Base-by-base conservation (phyloP, 2,888 invertebrate genomes). In the Pogonocherus hispidulus region DNA sequence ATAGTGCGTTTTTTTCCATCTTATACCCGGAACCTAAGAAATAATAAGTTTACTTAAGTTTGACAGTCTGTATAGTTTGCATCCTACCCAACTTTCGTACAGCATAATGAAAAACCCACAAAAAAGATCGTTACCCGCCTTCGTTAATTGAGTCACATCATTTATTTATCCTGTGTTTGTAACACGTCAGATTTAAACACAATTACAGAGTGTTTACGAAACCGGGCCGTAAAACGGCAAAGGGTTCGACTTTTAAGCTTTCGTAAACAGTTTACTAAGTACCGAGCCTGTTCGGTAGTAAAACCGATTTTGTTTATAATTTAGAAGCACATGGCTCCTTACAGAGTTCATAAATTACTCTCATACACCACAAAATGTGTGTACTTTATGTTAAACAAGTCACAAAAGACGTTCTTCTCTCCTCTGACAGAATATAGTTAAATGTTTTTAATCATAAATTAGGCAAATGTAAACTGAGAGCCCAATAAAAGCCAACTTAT, bases 281-380 rank as follows among this genome's bases (percentile, higher is more conserved):
- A 70, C 68, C 66, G 63, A 67, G 69, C 63, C 66, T 67, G 73
- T 54, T 67, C 63, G 73, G 69, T 71, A 71, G 71, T 72, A 74
- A 69, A 55, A 60, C 35, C 35, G 68, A 70, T 66, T 68, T 67
- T 78, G 78, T 79, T 79, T 79, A 77, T 71, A 74, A 76, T 76
- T 77, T 73, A 66, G 66, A 57, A 68, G 69, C 78, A 79, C 78
- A 79, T 79, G 78, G 78, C 77, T 70, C 59, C 70, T 69, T 63
- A 69, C 67, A 63, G 63, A 78, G 70, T 73, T 66, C 73, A 77
- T 77, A 76, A 77, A 75, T 77, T 76, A 75, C 62, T 62, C 66
- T 63, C 54, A 66, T 65, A 62, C 63, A 64, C 71, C 69, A 70
- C 71, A 66, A 70, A 71, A 71, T 69, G 62, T 35, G 51, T n/a